Percentiles rank a stretch among this genome's conserved stretches.
Evolutionary conservation across 2,113 vertebrate genomes (phyloP).

Genomic region (Podilymbus podiceps): DNA sequence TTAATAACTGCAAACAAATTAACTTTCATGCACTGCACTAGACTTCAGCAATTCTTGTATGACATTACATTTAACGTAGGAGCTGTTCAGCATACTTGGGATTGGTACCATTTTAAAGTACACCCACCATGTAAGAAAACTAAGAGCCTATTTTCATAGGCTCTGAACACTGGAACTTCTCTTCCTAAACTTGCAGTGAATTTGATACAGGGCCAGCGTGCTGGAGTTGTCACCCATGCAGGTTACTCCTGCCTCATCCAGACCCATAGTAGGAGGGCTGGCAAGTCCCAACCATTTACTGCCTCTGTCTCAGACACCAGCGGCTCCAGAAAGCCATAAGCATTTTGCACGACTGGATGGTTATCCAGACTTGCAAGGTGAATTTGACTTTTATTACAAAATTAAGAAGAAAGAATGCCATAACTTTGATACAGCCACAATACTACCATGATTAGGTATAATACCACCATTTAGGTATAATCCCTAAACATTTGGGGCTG

Average conservation of each 20-base stretch:
- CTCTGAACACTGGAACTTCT: not conserved
- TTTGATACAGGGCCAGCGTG: not conserved
- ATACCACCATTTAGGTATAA: not conserved
- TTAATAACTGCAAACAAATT: not conserved
- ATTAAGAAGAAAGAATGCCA: not conserved
- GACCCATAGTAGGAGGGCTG: not conserved
- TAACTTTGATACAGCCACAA: not conserved
- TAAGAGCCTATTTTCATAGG: not conserved
- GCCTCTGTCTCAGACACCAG: not conserved
- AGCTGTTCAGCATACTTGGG: not conserved
- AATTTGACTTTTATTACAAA: not conserved
- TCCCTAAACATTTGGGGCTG: not conserved
- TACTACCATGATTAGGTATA: not conserved
- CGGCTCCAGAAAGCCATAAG: not conserved
- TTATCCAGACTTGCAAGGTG: not conserved
- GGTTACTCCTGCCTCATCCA: not conserved
- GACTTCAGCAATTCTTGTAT: not conserved
- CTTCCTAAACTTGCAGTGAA: not conserved
- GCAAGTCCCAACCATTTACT: not conserved
- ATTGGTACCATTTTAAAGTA: not conserved
- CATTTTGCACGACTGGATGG: not conserved
- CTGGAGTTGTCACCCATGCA: not conserved
- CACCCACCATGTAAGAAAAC: not conserved
- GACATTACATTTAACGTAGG: not conserved
- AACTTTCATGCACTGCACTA: not conserved